Percentiles rank a stretch among this genome's conserved stretches.
Conservation (phyloP, 2,888 invertebrate species). For the Philonicus albiceps region DNA sequence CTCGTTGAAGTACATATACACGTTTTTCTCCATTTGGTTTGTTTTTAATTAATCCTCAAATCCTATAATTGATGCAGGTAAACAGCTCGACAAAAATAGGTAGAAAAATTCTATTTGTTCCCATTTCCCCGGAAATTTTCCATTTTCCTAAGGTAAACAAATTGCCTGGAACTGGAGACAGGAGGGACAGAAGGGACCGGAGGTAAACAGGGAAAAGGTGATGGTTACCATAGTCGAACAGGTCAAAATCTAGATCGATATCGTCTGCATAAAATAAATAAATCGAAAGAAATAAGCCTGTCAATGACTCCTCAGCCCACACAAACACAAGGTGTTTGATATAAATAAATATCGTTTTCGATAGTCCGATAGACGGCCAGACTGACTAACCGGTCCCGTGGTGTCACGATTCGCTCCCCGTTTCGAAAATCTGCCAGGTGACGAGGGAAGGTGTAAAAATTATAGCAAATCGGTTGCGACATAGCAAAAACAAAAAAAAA, state of each 20-base stretch:
- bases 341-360: background rate
- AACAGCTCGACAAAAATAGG: background rate
- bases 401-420: background rate
- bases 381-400: background rate
- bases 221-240: background rate
- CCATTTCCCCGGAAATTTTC: background rate
- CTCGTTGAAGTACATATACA: background rate
- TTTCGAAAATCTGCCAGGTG: background rate
- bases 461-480: background rate
- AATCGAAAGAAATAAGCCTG: background rate
- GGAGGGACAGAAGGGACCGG: background rate
- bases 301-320: background rate
- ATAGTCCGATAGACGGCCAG: background rate
- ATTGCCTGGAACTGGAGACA: background rate
- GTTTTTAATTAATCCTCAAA: background rate
- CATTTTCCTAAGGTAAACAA: background rate
- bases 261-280: background rate
- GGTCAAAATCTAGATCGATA: background rate
- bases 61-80: background rate
- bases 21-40: background rate
- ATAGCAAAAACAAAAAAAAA: background rate
- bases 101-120: background rate
- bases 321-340: background rate
- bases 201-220: background rate
- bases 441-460: background rate